Base-by-base conservation (phyloP, 2,797 vertebrate genomes). In the Sebastes diploproa region DNA sequence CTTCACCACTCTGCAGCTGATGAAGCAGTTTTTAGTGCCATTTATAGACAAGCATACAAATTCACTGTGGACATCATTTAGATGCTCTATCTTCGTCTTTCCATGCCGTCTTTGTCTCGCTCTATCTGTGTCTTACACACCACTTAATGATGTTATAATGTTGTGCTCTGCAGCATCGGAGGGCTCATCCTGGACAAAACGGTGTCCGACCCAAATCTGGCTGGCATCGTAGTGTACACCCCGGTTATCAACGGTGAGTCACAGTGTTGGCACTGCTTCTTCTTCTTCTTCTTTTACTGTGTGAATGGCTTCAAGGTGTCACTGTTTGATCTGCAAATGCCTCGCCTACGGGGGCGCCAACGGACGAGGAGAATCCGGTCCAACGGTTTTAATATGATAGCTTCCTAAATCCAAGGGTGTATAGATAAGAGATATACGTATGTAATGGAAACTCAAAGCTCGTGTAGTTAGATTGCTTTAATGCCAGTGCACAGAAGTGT, bases 101-200 rank as follows among this genome's bases (percentile, higher is more conserved):
- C 5, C 25, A 7, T 65, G 46, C 11, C 14, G 25, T 20, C 50
- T 79, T 23, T 74, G 11, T 71, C 13, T 62, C 20, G 11, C 16
- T 74, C 23, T 14, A 4, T 46, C 32, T 36, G 27, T 30, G 8
- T 38, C 18, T 59, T 18, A 73, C 46, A 64, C 36, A 56, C 3
- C 64, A 65, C 38, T 46, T 85, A 62, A 88, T 84, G 56, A 72
- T 76, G 16, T 72, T 22, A 68, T 64, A 34, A 12, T 84, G 25
- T 80, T 86, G 54, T 84, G 20, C 52, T 67, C 88, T 94, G 84
- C 95, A 99, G 98, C 92, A 98, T 99, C 71, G 98, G 98, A 87
- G 98, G 98, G 77, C 97, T 99, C 92, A 99, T 99, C 95, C 94
- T 99, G 96, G 98, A 98, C 94, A 99, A 98, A 93, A 99, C 98